Conservation (phyloP, 2,113 vertebrate genomes). For the rabbit (Oryctolagus cuniculus) region DNA sequence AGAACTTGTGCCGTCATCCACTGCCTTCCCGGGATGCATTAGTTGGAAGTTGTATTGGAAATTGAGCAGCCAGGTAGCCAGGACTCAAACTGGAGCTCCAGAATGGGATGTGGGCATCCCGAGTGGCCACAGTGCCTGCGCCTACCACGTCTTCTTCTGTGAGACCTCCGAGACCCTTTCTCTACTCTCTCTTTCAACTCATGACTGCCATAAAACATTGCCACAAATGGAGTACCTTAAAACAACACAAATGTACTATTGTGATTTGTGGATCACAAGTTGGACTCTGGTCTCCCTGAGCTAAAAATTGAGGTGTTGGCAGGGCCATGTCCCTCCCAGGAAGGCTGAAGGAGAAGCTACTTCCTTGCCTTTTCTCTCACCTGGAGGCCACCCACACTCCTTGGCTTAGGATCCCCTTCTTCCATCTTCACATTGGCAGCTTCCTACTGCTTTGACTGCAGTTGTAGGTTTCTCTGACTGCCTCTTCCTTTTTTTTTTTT, state of each 20-base stretch:
- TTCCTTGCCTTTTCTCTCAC: neutral
- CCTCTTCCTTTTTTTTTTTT: neutral
- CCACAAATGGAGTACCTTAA: neutral
- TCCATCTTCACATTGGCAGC: neutral
- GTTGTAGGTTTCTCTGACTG: neutral
- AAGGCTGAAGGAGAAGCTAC: neutral
- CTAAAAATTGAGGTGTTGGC: neutral
- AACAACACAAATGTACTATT: neutral
- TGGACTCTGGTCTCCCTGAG: neutral
- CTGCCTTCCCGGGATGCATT: too few relatives aligned
- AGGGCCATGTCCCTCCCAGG: neutral
- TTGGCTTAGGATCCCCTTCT: neutral
- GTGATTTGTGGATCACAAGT: neutral
- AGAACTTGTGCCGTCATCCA: too few relatives aligned
- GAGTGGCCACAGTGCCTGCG: too few relatives aligned
- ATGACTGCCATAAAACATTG: neutral
- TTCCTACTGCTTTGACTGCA: too few relatives aligned
- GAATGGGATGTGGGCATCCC: too few relatives aligned
- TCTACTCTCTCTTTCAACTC: neutral
- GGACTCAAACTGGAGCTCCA: too few relatives aligned
- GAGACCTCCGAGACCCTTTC: neutral
- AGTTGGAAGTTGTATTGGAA: too few relatives aligned
- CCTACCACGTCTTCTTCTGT: neutral
- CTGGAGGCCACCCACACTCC: neutral
- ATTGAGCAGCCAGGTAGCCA: too few relatives aligned